Base-by-base conservation (phyloP, 2,113 vertebrate species). In the Pollachius pollachius region DNA sequence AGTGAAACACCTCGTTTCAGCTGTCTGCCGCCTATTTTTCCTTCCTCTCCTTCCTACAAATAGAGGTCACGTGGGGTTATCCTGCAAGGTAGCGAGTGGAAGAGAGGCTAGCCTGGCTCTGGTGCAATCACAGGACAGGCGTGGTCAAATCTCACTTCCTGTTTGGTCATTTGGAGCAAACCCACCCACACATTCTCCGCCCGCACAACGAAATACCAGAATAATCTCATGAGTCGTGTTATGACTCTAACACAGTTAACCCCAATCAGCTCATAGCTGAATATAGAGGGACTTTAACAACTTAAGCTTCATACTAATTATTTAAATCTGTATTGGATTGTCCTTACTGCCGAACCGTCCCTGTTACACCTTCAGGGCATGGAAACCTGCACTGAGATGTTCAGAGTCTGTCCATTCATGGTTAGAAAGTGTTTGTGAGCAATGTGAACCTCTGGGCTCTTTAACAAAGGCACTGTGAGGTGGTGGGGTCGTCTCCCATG, bases 141-240 rank as follows among this genome's bases (percentile, higher is more conserved):
- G 81, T 84, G 84, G 81, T 81, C 73, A 81, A 78, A 74, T 70
- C 85, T 81, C 69, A 83, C 84, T 86, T 88, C 82, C 80, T 87
- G 80, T 78, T 82, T 64, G 70, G 61, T 73, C 15, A 25, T 79
- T 76, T 66, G 65, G 69, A 75, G 67, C 72, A 52, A 72, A 57
- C 54, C 15, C n/a, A 57, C 54, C 54, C 54, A 7, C 54, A 16
- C 54, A 16, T n/a, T n/a, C 54, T 13, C 54, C 61, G 41, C 57
- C 65, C 69, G 27, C 48, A 70, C 61, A 70, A 54, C 73, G 41
- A 41, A 52, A 77, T 25, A 68, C 60, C 25, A 68, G 37, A 73
- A 66, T 73, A 67, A 71, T 72, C 73, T 34, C 30, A 34, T 34
- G 23, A 23, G 23, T 23, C 23, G 56, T 25, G 41, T 62, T 37